A percentile compares a stretch with the other conserved stretches of the same genome.
These are phyloP conservation scores for Lepidurus couesii DNA, from an alignment of 1,140 invertebrate genomes.

Conservation along the genomic window DNA sequence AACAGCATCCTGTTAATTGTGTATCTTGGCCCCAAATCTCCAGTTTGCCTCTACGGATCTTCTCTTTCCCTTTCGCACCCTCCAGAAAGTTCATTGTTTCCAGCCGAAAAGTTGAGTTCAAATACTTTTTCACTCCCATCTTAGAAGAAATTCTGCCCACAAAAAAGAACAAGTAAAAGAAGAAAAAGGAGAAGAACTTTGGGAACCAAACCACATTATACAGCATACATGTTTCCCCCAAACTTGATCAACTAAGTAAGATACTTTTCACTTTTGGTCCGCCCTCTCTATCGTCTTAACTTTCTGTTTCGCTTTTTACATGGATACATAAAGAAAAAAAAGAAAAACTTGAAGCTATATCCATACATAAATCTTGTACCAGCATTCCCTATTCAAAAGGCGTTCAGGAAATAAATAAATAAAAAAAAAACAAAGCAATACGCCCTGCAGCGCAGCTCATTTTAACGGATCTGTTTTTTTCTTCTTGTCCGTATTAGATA, in stretches of 20 bases:
- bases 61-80: no score
- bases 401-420: not conserved
- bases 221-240: not conserved
- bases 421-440: not conserved
- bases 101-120: not conserved
- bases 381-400: constrained; percentile 2
- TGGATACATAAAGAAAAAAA: not conserved
- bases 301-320: not conserved
- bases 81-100: no score
- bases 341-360: not conserved
- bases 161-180: not conserved
- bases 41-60: no score
- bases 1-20: no score
- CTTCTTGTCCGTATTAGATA: not conserved
- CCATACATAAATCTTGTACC: not conserved
- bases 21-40: no score
- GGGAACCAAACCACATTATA: not conserved
- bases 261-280: not conserved
- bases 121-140: not conserved
- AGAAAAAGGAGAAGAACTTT: not conserved
- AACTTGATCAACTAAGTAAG: not conserved
- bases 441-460: not conserved
- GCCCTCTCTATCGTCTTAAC: not conserved
- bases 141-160: not conserved
- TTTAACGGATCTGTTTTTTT: not conserved